Base-by-base conservation (phyloP, 2,888 invertebrate genomes). In the Nesidiocoris tenuis region DNA sequence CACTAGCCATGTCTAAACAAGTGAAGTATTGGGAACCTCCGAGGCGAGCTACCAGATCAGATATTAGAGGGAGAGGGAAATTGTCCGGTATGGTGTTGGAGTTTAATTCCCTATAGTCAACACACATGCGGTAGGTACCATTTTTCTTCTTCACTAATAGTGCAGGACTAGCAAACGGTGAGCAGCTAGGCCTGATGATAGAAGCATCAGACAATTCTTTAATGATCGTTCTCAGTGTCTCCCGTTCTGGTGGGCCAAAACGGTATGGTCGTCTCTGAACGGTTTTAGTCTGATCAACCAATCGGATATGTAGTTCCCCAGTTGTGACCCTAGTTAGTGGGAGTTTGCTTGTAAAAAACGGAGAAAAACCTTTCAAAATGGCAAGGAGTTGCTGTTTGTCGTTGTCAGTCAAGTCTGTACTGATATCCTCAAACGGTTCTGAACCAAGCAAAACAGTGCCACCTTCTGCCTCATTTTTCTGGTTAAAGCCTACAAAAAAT, bases 121-220 rank as follows among this genome's bases (percentile, higher is more conserved):
- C n/a, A 3, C 19, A 39, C 22, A 23, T 17, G 12, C 71, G 12
- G 23, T 24, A 7, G 12, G 61, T 12, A 3, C 61, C 71, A 23
- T 59, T 23, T 24, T 71, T 71, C 18, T 71, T 71, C 9, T 17
- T n/a, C 24, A 71, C 61, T 19, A 71, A 23, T 9, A 71, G 59
- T 17, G 61, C 24, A 61, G 71, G 71, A 24, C 74, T 74, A 2
- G 74, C 65, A 70, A 74, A 74, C 23, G 74, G 66, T 1, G 74
- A 74, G 2, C 25, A 16, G 24, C 74, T 74, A 5, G 64, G 64
- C 3, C 74, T 2, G 19, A 74, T 24, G 17, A 74, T 66, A 18
- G 55, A 19, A 56, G 74, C 74, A 17, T 2, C 5, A 5, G 25
- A 16, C 2, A 74, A 21, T 16, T 23, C 74, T 2, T 3, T 9